Conservation (phyloP, 2,797 vertebrate genomes). For the Cercopithecus mitis region DNA sequence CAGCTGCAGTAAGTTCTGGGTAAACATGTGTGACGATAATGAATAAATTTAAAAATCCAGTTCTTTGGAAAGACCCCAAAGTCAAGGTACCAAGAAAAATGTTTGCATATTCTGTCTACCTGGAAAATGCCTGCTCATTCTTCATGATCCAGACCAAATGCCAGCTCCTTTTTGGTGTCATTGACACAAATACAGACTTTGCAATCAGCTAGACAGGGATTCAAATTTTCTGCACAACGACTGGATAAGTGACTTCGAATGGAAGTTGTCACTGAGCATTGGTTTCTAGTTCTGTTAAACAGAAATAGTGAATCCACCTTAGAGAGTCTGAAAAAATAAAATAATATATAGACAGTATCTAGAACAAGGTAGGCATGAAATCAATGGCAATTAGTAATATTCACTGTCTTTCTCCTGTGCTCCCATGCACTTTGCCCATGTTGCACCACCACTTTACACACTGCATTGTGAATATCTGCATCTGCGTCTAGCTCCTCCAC, state of each 20-base stretch:
- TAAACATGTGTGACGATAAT: background rate
- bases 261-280: background rate
- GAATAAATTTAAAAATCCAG: background rate
- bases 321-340: background rate
- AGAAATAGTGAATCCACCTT: background rate
- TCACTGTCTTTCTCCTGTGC: background rate
- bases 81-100: constrained; percentile 23
- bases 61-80: constrained; percentile 34
- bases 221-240: background rate
- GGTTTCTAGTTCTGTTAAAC: background rate
- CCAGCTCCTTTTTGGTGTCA: background rate
- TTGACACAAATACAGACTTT: background rate
- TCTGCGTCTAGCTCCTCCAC: background rate
- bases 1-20: background rate
- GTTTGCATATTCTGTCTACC: background rate
- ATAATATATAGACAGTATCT: background rate
- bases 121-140: background rate
- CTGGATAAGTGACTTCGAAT: background rate
- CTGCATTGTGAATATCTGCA: background rate
- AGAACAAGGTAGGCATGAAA: background rate
- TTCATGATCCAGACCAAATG: background rate
- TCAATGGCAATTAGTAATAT: background rate
- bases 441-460: background rate
- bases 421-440: background rate
- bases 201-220: background rate